Evolutionary conservation across 2,888 invertebrate genomes (phyloP).

Genomic region (Mesochorus sp.): DNA sequence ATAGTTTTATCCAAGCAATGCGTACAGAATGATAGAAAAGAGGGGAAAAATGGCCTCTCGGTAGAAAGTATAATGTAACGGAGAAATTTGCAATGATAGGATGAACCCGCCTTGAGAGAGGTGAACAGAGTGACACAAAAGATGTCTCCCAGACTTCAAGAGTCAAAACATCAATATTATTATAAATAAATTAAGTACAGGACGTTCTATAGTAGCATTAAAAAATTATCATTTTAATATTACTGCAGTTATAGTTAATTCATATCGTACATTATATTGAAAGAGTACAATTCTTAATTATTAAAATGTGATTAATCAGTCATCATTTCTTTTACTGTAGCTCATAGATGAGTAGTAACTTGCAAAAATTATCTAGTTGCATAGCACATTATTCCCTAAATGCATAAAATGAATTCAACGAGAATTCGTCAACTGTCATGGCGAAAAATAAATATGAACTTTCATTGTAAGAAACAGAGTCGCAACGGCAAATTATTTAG

Average conservation of each 20-base stretch:
- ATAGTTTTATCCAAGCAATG: no score
- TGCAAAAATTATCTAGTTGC: no score
- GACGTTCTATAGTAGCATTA: no score
- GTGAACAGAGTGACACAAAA: slow-evolving; percentile 2
- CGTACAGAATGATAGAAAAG: slow-evolving; percentile 15
- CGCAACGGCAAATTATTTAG: background rate
- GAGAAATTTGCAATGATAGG: slow-evolving; percentile 56
- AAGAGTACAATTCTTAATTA: no score
- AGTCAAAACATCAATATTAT: background rate
- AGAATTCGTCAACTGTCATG: background rate
- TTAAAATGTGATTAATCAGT: no score
- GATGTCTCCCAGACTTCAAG: background rate
- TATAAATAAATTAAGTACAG: background rate
- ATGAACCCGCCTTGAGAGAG: slow-evolving; percentile 27
- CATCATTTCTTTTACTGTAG: no score
- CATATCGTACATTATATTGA: no score
- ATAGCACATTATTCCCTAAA: no score
- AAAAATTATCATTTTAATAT: no score
- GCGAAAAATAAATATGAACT: slow-evolving; percentile 14
- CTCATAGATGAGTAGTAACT: no score
- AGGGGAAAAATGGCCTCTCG: slow-evolving; percentile 28
- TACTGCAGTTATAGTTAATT: no score
- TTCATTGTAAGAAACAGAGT: no score
- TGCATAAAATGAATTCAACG: background rate
- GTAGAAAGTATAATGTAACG: slow-evolving; percentile 63